Evolutionary conservation across 2,888 invertebrate genomes (phyloP).

Genomic region (Scaptomyza reducta): DNA sequence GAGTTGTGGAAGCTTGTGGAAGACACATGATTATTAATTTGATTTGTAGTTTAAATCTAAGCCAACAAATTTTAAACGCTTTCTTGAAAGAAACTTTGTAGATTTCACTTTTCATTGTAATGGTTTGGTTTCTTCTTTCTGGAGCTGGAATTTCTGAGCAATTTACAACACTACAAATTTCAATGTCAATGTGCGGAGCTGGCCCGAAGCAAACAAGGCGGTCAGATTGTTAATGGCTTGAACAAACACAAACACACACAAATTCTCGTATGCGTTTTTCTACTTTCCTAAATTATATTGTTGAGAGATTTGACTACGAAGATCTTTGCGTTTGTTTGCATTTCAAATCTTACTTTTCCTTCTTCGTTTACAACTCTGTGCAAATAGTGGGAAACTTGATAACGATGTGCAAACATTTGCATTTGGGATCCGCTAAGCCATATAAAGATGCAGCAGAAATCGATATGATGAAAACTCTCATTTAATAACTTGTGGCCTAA

Average conservation of each 20-base stretch:
- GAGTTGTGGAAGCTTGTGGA: conserved; percentile 37
- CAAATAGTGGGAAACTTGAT: conserved; percentile 7
- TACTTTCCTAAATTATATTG: conserved; percentile 5
- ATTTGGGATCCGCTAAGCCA: not conserved
- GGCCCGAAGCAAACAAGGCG: conserved; percentile 7
- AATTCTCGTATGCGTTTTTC: not conserved
- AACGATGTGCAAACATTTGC: conserved; percentile 11
- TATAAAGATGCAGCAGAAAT: conserved; percentile 19
- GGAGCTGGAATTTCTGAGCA: conserved; percentile 35
- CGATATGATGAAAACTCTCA: conserved; percentile 2
- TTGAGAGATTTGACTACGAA: not conserved
- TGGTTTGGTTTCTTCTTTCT: not conserved
- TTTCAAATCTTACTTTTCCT: conserved; percentile 3
- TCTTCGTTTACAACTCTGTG: not conserved
- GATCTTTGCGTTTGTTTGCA: conserved; percentile 14
- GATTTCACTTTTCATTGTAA: conserved; percentile 73
- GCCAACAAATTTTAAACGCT: conserved; percentile 55
- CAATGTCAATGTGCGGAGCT: conserved; percentile 63
- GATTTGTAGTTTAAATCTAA: conserved; percentile 63
- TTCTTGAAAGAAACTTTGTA: conserved; percentile 37
- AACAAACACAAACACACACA: not conserved
- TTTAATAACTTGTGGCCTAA: conserved; percentile 24
- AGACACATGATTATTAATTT: conserved; percentile 79
- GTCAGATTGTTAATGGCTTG: conserved; percentile 5
- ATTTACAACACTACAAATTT: conserved; percentile 17